Evolutionary conservation across 2,113 vertebrate species (phyloP).

Genomic region (Rhinoderma darwinii): DNA sequence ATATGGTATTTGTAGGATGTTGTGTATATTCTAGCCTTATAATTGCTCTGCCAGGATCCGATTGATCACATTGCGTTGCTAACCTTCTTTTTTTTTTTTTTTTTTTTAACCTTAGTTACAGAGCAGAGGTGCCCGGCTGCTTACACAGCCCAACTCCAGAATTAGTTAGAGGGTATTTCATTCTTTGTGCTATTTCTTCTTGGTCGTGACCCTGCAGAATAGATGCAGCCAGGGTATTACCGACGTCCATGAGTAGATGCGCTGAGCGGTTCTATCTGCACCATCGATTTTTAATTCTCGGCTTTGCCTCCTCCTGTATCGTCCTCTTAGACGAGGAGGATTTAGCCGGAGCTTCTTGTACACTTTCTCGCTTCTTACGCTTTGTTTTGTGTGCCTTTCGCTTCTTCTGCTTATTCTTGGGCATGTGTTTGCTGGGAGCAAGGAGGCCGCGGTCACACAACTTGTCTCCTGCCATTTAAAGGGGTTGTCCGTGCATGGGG

Average conservation of each 20-base stretch:
- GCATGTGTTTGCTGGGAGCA: not conserved
- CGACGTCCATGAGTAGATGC: not conserved
- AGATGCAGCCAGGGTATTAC: not conserved
- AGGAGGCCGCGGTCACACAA: not conserved
- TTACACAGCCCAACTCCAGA: not conserved
- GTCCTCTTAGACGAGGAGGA: not conserved
- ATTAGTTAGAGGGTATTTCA: not conserved
- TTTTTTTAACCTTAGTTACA: not conserved
- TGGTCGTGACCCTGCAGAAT: not conserved
- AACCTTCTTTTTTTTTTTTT: not conserved
- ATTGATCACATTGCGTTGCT: not conserved
- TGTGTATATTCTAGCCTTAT: no score
- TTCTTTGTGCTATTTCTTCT: not conserved
- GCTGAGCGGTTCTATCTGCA: not conserved
- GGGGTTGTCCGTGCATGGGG: no score
- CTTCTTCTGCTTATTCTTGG: not conserved
- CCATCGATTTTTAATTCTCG: conserved; percentile 37
- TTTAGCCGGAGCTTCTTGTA: not conserved
- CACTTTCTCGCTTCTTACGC: not conserved
- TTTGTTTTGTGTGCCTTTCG: not conserved
- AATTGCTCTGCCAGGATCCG: not conserved
- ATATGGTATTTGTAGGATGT: no score
- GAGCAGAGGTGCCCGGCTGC: not conserved
- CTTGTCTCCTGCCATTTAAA: no score
- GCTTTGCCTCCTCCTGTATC: not conserved